Conservation (phyloP, 2,888 invertebrate species). For the Idaea straminata region DNA sequence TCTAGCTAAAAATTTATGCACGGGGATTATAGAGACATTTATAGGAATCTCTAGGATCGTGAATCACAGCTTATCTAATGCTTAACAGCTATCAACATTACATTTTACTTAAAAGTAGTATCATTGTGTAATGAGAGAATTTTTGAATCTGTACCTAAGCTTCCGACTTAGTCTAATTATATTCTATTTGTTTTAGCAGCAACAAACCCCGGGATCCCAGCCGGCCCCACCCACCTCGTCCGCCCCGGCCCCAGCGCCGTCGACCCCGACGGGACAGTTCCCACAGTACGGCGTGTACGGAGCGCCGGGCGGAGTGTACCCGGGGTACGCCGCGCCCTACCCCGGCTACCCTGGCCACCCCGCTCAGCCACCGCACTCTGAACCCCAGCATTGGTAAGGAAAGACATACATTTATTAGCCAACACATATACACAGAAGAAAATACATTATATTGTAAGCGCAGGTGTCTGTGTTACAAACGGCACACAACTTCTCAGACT, state of each 20-base stretch:
- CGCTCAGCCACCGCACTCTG: constrained; percentile 36
- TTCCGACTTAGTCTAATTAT: background rate
- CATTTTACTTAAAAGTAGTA: no score
- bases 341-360: constrained; percentile 47
- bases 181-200: constrained; percentile 15
- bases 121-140: no score
- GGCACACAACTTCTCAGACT: no score
- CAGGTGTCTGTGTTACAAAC: no score
- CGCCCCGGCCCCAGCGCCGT: constrained; percentile 29
- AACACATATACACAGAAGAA: no score
- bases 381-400: constrained; percentile 55
- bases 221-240: constrained; percentile 25
- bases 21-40: no score
- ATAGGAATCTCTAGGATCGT: no score
- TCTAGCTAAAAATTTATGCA: no score
- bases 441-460: no score
- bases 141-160: background rate
- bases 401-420: no score
- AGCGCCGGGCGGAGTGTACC: constrained; percentile 52
- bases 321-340: constrained; percentile 53
- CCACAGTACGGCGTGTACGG: constrained; percentile 62
- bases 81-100: no score
- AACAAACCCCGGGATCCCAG: constrained; percentile 21
- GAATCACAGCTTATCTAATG: no score
- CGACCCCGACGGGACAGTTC: constrained; percentile 40